These are phyloP conservation scores for Drosophila melanica DNA, from an alignment of 1,140 invertebrate genomes.

Conservation along the genomic window DNA sequence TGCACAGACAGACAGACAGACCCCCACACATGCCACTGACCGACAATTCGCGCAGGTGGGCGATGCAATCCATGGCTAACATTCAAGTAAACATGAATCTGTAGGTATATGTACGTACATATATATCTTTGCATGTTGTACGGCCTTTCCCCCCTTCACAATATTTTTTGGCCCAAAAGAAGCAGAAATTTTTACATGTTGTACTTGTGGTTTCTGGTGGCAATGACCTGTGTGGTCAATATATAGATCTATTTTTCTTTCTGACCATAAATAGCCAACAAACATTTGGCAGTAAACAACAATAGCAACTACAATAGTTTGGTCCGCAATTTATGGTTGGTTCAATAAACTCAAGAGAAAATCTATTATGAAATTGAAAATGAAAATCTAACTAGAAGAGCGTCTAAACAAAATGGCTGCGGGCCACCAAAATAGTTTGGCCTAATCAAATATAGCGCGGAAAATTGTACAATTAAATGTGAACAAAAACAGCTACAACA, in stretches of 20 bases:
- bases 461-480: slow-evolving; percentile 68
- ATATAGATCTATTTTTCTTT: slow-evolving; percentile 11
- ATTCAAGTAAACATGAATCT: neutral
- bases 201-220: slow-evolving; percentile 18
- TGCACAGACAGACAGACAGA: slow-evolving; percentile 8
- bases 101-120: neutral
- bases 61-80: slow-evolving; percentile 11
- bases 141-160: too few species aligned
- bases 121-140: slow-evolving; percentile 8
- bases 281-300: slow-evolving; percentile 23
- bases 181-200: slow-evolving; percentile 18
- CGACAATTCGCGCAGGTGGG: slow-evolving; percentile 16
- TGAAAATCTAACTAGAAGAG: slow-evolving; percentile 53
- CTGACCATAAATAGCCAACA: slow-evolving; percentile 68
- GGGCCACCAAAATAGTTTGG: slow-evolving; percentile 38
- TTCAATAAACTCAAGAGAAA: slow-evolving; percentile 65
- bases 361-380: slow-evolving; percentile 47
- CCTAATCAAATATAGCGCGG: slow-evolving; percentile 30
- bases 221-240: slow-evolving; percentile 40
- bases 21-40: neutral
- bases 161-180: neutral
- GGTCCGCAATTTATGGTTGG: slow-evolving; percentile 38
- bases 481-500: slow-evolving; percentile 50
- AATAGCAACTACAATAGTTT: slow-evolving; percentile 20
- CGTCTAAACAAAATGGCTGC: slow-evolving; percentile 1